phyloP scores from a whole-genome alignment of 2,113 vertebrate genomes.

The Emydocephalus ijimae region DNA sequence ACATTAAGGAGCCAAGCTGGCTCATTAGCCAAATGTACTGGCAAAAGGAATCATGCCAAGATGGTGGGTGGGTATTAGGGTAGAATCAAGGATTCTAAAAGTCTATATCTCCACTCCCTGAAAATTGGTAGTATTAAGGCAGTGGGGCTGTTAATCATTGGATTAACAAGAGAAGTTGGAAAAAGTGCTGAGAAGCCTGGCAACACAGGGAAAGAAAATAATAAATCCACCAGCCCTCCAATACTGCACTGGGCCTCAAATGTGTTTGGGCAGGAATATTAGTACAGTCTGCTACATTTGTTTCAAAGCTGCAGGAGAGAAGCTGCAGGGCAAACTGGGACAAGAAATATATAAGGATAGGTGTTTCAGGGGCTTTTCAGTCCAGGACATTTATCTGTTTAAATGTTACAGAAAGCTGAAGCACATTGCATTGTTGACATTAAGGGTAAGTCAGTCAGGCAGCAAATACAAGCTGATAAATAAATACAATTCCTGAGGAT shows the following conservation, averaged over 20 bases:
- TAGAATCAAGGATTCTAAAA: background rate
- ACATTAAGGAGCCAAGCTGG: conserved; percentile 19
- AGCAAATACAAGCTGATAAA: background rate
- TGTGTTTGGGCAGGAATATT: background rate
- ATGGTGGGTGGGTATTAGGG: background rate
- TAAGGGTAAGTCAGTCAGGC: background rate
- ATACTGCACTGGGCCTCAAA: conserved; percentile 9
- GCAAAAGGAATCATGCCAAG: background rate
- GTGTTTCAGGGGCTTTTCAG: background rate
- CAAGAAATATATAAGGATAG: background rate
- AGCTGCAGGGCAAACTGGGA: background rate
- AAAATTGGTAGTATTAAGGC: background rate
- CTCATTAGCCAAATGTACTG: conserved; percentile 25
- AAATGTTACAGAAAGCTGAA: background rate
- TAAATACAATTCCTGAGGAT: background rate
- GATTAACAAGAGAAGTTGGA: background rate
- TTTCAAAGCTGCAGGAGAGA: background rate
- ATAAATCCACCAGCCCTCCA: background rate
- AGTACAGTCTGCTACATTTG: background rate
- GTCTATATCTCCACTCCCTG: background rate
- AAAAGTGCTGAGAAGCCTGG: background rate
- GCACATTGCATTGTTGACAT: background rate
- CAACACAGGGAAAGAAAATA: background rate
- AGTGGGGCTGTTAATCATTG: background rate
- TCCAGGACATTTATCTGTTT: background rate